Conservation (phyloP, 2,113 vertebrate genomes). For the Ammodytes dubius region DNA sequence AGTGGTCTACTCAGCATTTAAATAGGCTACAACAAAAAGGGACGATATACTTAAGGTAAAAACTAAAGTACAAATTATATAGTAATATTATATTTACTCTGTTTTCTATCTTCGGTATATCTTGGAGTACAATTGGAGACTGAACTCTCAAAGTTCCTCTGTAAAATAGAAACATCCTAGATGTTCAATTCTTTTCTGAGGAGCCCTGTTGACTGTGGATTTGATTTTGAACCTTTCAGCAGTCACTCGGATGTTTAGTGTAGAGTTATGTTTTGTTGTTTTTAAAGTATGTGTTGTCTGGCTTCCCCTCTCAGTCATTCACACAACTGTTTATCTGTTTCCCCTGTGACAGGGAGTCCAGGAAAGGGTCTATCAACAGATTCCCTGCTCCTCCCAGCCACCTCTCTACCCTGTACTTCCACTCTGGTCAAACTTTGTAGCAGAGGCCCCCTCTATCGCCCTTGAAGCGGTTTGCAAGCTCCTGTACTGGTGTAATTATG, state of each 20-base stretch:
- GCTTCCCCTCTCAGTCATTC: background rate
- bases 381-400: conserved; percentile 50
- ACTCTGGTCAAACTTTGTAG: conserved; percentile 65
- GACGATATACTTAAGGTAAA: too few relatives aligned
- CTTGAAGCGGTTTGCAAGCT: conserved; percentile 79
- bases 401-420: conserved; percentile 46
- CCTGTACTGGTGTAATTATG: conserved; percentile 79
- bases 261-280: background rate
- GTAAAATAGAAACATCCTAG: background rate
- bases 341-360: conserved; percentile 18
- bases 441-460: conserved; percentile 33
- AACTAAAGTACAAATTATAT: too few relatives aligned
- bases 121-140: background rate
- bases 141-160: background rate
- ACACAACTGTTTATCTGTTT: conserved; percentile 14
- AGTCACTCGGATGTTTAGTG: conserved; percentile 8
- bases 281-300: background rate
- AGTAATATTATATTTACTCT: too few relatives aligned
- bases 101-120: too few relatives aligned
- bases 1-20: too few relatives aligned
- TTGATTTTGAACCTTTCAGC: background rate
- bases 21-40: too few relatives aligned
- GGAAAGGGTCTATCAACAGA: conserved; percentile 36
- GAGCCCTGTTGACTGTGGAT: background rate
- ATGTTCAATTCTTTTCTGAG: background rate